Conservation (phyloP, 2,888 invertebrate genomes). For the Flexamia atlantica region DNA sequence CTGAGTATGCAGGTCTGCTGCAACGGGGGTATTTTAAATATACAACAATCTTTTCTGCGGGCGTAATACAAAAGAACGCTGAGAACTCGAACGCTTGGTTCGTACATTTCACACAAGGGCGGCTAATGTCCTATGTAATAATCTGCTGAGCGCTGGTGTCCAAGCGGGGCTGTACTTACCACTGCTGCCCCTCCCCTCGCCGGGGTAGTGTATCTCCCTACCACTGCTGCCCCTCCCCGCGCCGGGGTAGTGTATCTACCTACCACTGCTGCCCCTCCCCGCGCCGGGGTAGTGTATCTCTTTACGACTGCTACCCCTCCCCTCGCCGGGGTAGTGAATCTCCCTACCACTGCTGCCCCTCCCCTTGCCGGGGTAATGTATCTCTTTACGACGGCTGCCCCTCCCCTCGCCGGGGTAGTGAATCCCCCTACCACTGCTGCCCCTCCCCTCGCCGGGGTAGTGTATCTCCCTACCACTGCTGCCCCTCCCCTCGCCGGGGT, state of each 20-base stretch:
- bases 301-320: background rate
- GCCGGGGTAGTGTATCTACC: background rate
- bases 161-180: background rate
- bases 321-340: constrained; percentile 13
- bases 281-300: constrained; percentile 9
- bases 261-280: constrained; percentile 8
- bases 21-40: background rate
- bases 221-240: background rate
- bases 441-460: too few relatives aligned
- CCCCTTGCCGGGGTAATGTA: background rate
- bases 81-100: background rate
- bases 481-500: background rate
- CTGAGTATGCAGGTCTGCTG: too few relatives aligned
- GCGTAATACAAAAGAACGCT: background rate
- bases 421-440: too few relatives aligned
- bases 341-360: background rate
- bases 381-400: too few relatives aligned
- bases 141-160: background rate
- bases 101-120: constrained; percentile 26
- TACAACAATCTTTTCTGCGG: background rate
- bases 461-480: background rate
- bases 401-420: too few relatives aligned
- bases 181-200: background rate
- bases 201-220: constrained; percentile 16
- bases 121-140: constrained; percentile 28